Conservation (phyloP, 2,797 vertebrate species). For the Oreortyx pictus region DNA sequence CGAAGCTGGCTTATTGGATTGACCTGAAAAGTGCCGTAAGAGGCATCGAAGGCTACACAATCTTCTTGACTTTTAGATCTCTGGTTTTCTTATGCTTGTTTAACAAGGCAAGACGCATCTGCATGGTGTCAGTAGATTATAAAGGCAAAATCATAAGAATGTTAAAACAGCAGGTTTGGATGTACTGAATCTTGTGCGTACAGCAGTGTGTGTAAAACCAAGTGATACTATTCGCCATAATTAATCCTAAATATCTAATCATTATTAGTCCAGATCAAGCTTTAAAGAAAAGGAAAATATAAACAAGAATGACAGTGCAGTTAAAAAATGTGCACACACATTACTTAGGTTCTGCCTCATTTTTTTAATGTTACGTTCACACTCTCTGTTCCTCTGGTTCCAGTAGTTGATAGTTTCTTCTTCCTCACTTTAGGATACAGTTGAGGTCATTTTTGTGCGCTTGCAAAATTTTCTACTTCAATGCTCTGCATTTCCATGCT, state of each 20-base stretch:
- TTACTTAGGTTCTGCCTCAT: not conserved
- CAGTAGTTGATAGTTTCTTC: not conserved
- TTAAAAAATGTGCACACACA: fast-evolving
- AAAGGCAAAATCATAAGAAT: not conserved
- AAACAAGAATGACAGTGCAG: not conserved
- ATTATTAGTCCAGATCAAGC: not conserved
- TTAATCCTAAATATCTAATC: not conserved
- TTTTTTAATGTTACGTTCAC: not conserved
- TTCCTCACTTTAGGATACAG: not conserved
- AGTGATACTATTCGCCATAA: not conserved
- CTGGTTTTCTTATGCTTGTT: not conserved
- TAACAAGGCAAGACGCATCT: not conserved
- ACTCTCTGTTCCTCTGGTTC: not conserved
- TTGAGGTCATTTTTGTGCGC: not conserved
- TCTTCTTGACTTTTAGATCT: not conserved
- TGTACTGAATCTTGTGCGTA: not conserved
- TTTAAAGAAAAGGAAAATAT: not conserved
- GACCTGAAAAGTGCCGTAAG: not conserved
- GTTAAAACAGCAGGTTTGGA: not conserved
- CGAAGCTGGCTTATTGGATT: not conserved
- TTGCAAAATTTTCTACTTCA: not conserved
- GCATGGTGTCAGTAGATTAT: not conserved
- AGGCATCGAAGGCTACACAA: not conserved
- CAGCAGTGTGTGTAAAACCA: not conserved
- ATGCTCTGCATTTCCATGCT: not conserved